Evolutionary conservation across 2,797 vertebrate species (phyloP), one percentile per base, ranked within the genome.

Genomic region (Neomorphus geoffroyi): DNA sequence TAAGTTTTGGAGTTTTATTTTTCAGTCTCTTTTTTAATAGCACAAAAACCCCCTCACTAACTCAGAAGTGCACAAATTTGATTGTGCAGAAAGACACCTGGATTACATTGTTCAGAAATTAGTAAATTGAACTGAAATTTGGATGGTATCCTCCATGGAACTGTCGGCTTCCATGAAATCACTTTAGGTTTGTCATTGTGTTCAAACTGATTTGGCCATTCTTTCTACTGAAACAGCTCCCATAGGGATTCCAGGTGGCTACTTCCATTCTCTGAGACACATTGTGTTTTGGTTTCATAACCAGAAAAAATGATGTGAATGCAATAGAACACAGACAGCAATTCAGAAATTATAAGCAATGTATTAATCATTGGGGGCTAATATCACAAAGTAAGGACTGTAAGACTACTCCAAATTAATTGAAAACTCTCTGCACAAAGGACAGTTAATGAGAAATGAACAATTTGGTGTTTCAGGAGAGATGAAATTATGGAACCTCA

Each of bases 311-410:
- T 65, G 70, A 88, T 18, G 9, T 71, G 72, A 92, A 72, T 23
- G 6, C 86, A 96, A 91, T 64, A 92, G 91, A 92, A 90, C 81
- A 80, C 92, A 96, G 97, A 94, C 18, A 37, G 93, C 61, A 82
- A 93, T 87, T 97, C 79, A 91, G 87, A 90, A 96, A 93, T 95
- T 95, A 80, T 58, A 39, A 95, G 88, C 92, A 86, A 92, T 95
- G 70, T 96, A 98, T 97, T 98, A 97, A 97, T 98, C 98, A 97
- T 95, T 86, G 27, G 96, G 93, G 98, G 92, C 89, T 96, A 97
- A 92, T 98, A 98, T 95, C 96, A 96, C 95, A 94, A 96, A 97
- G 87, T 96, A 97, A 97, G 97, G 97, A 96, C 88, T 92, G 89
- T 73, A 96, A 96, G 96, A 86, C 86, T 86, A 88, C 78, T 97